Percentiles rank a stretch among this genome's conserved stretches.
phyloP scores from a whole-genome alignment of 2,113 vertebrate genomes.

The Leptobrachium ailaonicum region DNA sequence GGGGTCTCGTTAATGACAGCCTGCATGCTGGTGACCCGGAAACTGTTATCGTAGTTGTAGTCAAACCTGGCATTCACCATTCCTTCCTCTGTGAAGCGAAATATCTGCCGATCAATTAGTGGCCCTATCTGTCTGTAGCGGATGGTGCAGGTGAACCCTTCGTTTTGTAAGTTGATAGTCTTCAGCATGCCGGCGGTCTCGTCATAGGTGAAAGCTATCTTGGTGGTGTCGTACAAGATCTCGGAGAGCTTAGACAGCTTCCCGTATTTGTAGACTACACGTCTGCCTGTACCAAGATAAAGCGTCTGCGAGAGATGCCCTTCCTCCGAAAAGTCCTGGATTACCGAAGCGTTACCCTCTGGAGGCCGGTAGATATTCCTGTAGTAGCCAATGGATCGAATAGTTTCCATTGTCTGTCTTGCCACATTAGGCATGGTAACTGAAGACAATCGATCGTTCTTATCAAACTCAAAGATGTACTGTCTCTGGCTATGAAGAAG shows the following conservation, averaged over 20 bases:
- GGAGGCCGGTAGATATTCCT: conserved; percentile 91
- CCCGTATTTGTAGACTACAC: conserved; percentile 92
- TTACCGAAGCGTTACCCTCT: conserved; percentile 88
- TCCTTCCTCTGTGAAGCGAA: conserved; percentile 96
- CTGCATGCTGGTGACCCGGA: conserved; percentile 98
- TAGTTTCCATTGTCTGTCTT: conserved; percentile 89
- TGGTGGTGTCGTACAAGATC: conserved; percentile 92
- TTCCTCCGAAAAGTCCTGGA: conserved; percentile 94
- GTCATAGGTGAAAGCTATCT: conserved; percentile 88
- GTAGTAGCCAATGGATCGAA: conserved; percentile 94
- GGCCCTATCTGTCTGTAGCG: conserved; percentile 95
- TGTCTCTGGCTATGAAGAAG: conserved; percentile 95
- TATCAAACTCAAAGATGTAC: conserved; percentile 98
- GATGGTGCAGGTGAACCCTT: conserved; percentile 94
- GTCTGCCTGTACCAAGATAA: conserved; percentile 88
- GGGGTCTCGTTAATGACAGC: conserved; percentile 97
- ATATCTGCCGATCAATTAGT: conserved; percentile 94
- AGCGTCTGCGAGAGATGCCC: conserved; percentile 87
- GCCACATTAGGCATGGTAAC: conserved; percentile 98
- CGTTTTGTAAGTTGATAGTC: conserved; percentile 90
- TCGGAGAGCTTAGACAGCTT: conserved; percentile 89
- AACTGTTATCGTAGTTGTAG: conserved; percentile 98
- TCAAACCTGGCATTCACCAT: conserved; percentile 98
- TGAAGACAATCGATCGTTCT: conserved; percentile 88
- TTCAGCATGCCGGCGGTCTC: conserved; percentile 93